These are phyloP conservation scores for Bombus pyrosoma DNA, from an alignment of 1,140 invertebrate species.

Conservation along the genomic window DNA sequence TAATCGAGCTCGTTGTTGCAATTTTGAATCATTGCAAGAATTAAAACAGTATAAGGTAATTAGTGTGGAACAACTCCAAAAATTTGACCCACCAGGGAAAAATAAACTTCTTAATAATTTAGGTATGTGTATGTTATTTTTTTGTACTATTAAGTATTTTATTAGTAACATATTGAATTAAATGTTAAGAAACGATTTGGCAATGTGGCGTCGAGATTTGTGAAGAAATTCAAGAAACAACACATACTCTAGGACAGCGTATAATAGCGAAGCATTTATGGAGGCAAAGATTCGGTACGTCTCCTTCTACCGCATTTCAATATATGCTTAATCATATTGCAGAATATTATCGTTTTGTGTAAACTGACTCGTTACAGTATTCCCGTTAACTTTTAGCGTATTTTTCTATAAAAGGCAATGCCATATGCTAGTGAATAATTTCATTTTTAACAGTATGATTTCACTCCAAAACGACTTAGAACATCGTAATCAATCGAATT, in stretches of 20 bases:
- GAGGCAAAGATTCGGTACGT: conserved; percentile 78
- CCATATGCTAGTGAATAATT: conserved; percentile 19
- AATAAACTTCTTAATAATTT: conserved; percentile 75
- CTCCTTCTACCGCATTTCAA: conserved; percentile 78
- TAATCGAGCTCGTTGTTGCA: conserved; percentile 77
- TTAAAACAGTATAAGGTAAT: conserved; percentile 77
- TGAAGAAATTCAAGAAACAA: conserved; percentile 80
- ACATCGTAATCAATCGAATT: not conserved
- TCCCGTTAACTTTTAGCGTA: not conserved
- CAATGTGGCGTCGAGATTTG: conserved; percentile 77
- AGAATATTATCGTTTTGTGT: conserved; percentile 78
- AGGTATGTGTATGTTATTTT: conserved; percentile 53
- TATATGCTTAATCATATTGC: conserved; percentile 80
- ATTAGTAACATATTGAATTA: conserved; percentile 15
- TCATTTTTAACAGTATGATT: not conserved
- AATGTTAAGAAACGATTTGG: conserved; percentile 81
- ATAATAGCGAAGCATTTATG: conserved; percentile 78
- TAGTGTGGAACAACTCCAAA: conserved; percentile 78
- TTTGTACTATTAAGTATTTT: not conserved
- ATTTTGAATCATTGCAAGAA: conserved; percentile 76
- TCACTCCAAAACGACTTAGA: not conserved
- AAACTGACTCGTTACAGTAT: conserved; percentile 39
- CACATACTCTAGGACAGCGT: conserved; percentile 69
- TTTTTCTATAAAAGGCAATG: conserved; percentile 10
- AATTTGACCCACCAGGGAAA: conserved; percentile 76